These are phyloP conservation scores for Chaetophractus vellerosus DNA, from an alignment of 2,797 vertebrate genomes.

Conservation along the genomic window DNA sequence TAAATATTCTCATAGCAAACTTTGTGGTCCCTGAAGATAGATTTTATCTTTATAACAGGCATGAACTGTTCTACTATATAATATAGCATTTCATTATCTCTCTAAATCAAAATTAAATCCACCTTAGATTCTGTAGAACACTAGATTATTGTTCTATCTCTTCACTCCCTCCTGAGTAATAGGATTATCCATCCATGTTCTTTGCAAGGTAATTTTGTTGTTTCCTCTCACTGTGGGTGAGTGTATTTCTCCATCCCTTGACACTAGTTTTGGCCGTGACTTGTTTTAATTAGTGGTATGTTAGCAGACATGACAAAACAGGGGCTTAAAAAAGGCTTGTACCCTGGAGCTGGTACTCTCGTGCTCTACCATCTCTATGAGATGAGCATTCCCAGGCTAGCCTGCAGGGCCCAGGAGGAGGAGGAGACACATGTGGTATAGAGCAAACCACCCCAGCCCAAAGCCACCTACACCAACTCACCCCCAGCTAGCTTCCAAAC, in stretches of 20 bases:
- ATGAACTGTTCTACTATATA: slow-evolving; percentile 26
- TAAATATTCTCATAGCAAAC: slow-evolving; percentile 73
- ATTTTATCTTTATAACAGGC: slow-evolving; percentile 65
- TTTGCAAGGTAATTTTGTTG: slow-evolving; percentile 17
- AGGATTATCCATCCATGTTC: background rate
- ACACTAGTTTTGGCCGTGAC: background rate
- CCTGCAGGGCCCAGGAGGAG: slow-evolving; percentile 28
- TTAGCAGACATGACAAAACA: slow-evolving; percentile 23
- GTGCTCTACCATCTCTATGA: background rate
- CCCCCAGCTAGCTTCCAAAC: background rate
- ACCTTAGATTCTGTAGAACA: slow-evolving; percentile 49
- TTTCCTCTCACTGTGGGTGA: background rate
- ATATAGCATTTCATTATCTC: slow-evolving; percentile 67
- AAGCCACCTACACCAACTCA: background rate
- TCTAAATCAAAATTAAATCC: slow-evolving; percentile 67
- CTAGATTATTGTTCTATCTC: slow-evolving; percentile 2
- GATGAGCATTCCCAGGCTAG: background rate
- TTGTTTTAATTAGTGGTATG: slow-evolving; percentile 12
- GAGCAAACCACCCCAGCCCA: background rate
- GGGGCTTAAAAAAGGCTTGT: slow-evolving; percentile 36
- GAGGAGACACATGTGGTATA: background rate
- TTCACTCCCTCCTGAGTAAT: background rate
- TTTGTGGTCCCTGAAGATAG: slow-evolving; percentile 63
- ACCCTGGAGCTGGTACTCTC: background rate
- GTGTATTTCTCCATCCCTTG: background rate